These are phyloP conservation scores for Echinometra lucunter DNA, from an alignment of 53 echinoderm and acorn worm genomes.

Conservation along the genomic window DNA sequence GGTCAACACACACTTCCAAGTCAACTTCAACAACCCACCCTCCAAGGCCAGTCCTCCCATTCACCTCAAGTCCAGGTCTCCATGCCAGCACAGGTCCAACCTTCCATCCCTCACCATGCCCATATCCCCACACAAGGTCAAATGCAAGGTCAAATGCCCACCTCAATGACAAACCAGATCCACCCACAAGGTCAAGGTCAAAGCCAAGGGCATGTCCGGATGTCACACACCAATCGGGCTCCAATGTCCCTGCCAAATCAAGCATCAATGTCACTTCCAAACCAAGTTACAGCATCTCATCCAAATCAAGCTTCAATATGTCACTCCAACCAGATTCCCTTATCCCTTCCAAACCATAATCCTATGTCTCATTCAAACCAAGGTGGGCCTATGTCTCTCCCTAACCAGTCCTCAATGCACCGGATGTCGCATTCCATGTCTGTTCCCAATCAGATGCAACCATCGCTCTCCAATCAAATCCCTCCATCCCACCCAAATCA, in stretches of 20 bases:
- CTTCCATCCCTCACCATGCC: not conserved
- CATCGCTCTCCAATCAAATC: not conserved
- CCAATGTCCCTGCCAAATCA: constrained; percentile 27
- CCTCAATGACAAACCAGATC: not conserved
- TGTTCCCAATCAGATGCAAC: constrained; percentile 3
- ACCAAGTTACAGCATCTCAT: constrained; percentile 5
- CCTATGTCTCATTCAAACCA: not conserved
- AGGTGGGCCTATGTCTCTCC: not conserved
- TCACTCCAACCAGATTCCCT: constrained; percentile 2
- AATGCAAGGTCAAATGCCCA: not conserved
- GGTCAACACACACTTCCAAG: not conserved
- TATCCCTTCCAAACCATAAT: constrained; percentile 1
- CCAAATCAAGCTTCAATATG: not conserved
- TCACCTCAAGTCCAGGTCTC: constrained; percentile 30
- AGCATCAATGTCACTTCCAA: not conserved
- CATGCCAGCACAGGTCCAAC: not conserved
- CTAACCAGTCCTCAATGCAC: not conserved
- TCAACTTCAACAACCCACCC: constrained; percentile 41
- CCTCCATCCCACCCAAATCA: not conserved
- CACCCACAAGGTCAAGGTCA: not conserved
- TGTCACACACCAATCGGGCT: not conserved
- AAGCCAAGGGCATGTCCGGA: not conserved
- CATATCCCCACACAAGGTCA: not conserved
- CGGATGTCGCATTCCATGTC: constrained; percentile 6
- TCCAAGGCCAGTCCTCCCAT: constrained; percentile 14